Base-by-base conservation (phyloP, 2,888 invertebrate species). In the Caenorhabditis becei region DNA sequence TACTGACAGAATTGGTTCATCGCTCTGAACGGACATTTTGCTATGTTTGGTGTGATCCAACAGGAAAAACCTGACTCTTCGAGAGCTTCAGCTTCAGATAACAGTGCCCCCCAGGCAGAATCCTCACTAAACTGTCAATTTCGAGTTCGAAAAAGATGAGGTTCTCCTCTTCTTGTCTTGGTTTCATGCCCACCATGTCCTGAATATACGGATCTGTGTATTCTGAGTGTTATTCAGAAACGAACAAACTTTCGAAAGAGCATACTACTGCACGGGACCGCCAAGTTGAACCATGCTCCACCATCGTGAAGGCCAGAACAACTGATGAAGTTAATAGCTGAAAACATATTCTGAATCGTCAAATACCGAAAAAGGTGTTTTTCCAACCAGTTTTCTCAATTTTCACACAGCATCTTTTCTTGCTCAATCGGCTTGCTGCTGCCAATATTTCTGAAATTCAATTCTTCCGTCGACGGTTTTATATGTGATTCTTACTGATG, bases 141-240 rank as follows among this genome's bases (percentile, higher is more conserved):
- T 70, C 75, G 2, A 80, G 28, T 28, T 80, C 80, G 26, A 80
- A 59, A n/a, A 49, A 75, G 26, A 80, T 80, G 3, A 61, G 51
- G 32, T 80, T 71, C 16, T 80, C 75, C 3, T 80, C 80, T 14
- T 51, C 28, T n/a, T 65, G 70, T 5, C 80, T 51, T 5, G 75
- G 80, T 56, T 80, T 75, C 70, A 80, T 58, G 1, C 80, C 80
- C 16, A 80, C 66, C 59, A 80, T 63, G n/a, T 80, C 80, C 79
- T 79, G 62, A 10, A 67, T 26, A 16, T 35, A 1, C 8, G 18
- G 7, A 14, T 26, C 26, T 20, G 11, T 5, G n/a, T 35, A 20
- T 1, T 23, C 24, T 44, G 44, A 49, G 16, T 3, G 24, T 20
- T 32, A 14, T 47, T 32, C 32, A 14, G 14, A 53, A 10, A 11